These are phyloP conservation scores for Stomatorhinus ivindoensis DNA, from an alignment of 2,113 vertebrate species.

Conservation along the genomic window DNA sequence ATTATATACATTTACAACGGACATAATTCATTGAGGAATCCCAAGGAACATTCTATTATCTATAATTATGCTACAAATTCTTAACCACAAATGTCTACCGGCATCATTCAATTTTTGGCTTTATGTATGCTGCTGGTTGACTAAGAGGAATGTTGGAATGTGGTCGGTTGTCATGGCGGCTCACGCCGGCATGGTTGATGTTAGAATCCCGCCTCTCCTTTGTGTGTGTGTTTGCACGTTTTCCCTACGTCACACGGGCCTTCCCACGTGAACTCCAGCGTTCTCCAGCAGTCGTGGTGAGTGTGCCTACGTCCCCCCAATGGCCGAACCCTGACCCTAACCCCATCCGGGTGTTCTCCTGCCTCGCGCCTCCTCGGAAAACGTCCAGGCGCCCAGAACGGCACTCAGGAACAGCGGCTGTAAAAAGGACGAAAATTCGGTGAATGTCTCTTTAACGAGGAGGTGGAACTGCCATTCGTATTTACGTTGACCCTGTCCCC, in stretches of 20 bases:
- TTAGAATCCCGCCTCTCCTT: neutral
- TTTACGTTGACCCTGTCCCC: conserved; percentile 2
- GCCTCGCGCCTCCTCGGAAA: neutral
- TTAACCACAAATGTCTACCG: neutral
- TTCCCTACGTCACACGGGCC: neutral
- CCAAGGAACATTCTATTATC: neutral
- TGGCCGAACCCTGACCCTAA: no score
- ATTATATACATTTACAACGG: neutral
- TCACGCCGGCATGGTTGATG: neutral
- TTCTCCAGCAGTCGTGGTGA: neutral
- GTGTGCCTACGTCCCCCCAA: neutral
- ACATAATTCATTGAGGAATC: neutral
- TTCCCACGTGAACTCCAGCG: neutral
- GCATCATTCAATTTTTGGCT: neutral
- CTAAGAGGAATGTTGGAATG: neutral
- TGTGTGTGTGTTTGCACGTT: neutral
- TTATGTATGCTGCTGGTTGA: neutral
- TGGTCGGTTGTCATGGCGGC: neutral
- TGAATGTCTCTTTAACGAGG: neutral
- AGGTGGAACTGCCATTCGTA: neutral
- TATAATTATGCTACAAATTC: neutral
- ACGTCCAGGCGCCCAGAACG: neutral
- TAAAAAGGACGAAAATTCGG: neutral
- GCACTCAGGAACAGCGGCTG: neutral
- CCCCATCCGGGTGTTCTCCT: neutral